A percentile compares a stretch with the other conserved stretches of the same genome.
These are phyloP conservation scores for Corythornis vintsioides DNA, from an alignment of 2,113 vertebrate genomes.

Conservation along the genomic window DNA sequence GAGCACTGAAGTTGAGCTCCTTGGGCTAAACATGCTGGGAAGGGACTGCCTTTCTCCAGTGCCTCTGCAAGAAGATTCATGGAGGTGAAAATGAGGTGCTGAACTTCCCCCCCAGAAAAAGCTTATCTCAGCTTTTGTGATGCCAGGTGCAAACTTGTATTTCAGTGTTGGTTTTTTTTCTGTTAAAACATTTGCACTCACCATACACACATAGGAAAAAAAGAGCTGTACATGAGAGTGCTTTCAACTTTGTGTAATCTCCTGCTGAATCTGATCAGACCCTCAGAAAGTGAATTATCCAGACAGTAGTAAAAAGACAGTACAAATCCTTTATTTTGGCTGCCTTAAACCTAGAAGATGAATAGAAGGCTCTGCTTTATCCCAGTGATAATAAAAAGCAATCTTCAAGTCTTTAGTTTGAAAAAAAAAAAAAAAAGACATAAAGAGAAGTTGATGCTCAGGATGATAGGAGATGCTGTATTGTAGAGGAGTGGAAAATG, in stretches of 20 bases:
- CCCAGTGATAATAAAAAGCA: constrained; percentile 46
- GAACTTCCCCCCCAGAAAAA: neutral
- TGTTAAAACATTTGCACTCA: neutral
- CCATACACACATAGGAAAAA: neutral
- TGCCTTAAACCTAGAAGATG: neutral
- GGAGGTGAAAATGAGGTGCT: neutral
- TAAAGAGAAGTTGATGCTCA: neutral
- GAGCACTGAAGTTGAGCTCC: neutral
- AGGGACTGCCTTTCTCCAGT: neutral
- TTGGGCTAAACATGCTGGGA: rapidly evolving
- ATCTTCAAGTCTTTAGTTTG: constrained; percentile 30
- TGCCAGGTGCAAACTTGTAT: neutral
- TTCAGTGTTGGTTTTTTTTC: neutral
- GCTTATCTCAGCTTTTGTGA: neutral
- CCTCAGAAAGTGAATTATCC: constrained; percentile 9
- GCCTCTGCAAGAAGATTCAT: neutral
- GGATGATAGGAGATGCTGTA: constrained; percentile 29
- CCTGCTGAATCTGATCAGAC: constrained; percentile 47
- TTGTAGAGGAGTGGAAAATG: constrained; percentile 42
- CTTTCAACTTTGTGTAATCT: constrained; percentile 19
- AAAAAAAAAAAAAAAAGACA: neutral
- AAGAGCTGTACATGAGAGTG: neutral
- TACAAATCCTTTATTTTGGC: constrained; percentile 49
- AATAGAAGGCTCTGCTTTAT: constrained; percentile 27
- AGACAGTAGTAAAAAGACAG: constrained; percentile 38